Evolutionary conservation across 2,888 invertebrate genomes (phyloP).

Genomic region (Petrolisthes manimaculis): DNA sequence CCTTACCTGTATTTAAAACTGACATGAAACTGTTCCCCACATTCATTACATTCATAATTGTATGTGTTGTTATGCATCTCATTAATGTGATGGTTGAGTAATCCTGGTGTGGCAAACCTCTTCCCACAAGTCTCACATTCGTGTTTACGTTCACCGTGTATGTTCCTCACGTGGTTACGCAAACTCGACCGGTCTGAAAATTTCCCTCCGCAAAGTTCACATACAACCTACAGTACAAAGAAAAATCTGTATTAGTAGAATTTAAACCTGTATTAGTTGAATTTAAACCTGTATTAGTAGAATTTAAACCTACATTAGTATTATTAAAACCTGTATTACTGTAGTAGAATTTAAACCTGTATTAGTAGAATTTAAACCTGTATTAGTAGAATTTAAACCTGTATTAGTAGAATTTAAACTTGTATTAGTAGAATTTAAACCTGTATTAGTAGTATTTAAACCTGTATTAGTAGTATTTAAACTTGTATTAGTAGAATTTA

Average conservation of each 20-base stretch:
- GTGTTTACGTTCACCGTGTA: constrained; percentile 42
- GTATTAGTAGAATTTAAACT: background rate
- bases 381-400: too few relatives aligned
- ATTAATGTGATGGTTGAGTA: constrained; percentile 55
- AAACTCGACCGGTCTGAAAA: constrained; percentile 49
- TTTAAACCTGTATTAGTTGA: background rate
- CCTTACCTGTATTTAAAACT: constrained; percentile 46
- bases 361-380: background rate
- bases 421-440: background rate
- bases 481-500: background rate
- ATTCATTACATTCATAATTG: constrained; percentile 45
- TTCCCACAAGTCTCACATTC: constrained; percentile 50
- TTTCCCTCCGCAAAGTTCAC: constrained; percentile 46
- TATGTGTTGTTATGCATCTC: constrained; percentile 56
- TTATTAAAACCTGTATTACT: background rate
- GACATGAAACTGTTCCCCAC: constrained; percentile 52
- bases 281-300: background rate
- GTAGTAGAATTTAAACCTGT: background rate
- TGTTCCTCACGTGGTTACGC: constrained; percentile 47
- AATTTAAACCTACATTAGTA: too few relatives aligned
- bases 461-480: background rate
- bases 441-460: too few relatives aligned
- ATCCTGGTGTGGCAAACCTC: constrained; percentile 48
- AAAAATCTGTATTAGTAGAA: background rate
- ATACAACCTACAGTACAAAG: constrained; percentile 30